A percentile compares a stretch with the other conserved stretches of the same genome.
These are phyloP conservation scores for Chrysemys picta DNA, from an alignment of 2,113 vertebrate species.

Conservation along the genomic window DNA sequence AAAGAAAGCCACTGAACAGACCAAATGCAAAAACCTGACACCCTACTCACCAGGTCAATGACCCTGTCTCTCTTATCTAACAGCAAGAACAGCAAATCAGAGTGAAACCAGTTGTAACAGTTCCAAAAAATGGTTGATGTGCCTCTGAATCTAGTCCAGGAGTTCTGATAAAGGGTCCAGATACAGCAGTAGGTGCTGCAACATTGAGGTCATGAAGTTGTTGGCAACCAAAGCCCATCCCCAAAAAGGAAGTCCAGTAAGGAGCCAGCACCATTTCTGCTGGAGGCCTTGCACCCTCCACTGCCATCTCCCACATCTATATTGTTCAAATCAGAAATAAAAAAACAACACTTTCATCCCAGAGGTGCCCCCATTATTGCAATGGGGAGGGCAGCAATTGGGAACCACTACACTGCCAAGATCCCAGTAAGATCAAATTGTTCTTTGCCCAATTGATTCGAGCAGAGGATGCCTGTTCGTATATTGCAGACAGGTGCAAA, in stretches of 20 bases:
- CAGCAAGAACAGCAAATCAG: too few species aligned
- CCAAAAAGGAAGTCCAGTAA: not conserved
- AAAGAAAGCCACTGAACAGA: too few species aligned
- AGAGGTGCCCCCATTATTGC: not conserved
- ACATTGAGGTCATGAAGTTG: not conserved
- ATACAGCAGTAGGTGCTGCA: not conserved
- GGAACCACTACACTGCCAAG: not conserved
- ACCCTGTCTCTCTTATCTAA: too few species aligned
- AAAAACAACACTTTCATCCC: not conserved
- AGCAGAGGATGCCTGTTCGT: too few species aligned
- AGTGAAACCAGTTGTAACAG: too few species aligned
- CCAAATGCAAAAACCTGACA: too few species aligned
- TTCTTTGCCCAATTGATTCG: not conserved
- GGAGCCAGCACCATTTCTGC: not conserved
- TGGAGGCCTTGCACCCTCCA: not conserved
- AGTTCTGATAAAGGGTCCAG: too few species aligned
- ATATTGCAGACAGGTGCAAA: too few species aligned
- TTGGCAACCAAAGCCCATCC: not conserved
- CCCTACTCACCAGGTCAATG: too few species aligned
- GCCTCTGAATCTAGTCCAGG: too few species aligned
- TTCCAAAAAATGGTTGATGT: too few species aligned
- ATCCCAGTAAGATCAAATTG: not conserved
- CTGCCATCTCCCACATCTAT: too few species aligned
- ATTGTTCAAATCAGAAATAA: not conserved
- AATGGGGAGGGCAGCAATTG: not conserved